phyloP scores from a whole-genome alignment of 1,140 invertebrate genomes.

The Bicyclus anynana region DNA sequence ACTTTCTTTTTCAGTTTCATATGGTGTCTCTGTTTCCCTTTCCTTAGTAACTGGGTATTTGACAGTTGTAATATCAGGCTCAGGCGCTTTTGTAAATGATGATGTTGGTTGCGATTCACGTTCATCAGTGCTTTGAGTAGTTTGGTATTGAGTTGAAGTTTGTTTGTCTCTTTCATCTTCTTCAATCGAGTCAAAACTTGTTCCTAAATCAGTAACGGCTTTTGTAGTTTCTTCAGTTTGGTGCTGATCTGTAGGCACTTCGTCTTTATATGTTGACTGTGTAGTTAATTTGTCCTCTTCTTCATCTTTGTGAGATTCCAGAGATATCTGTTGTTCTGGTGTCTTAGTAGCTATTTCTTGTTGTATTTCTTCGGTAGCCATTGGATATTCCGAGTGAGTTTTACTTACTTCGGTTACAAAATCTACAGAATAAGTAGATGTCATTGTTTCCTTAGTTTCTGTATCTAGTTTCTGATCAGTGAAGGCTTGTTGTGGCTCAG shows the following conservation, averaged over 20 bases:
- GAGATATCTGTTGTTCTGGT: too few species aligned
- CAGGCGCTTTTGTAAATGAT: not conserved
- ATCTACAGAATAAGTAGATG: slow-evolving; percentile 3
- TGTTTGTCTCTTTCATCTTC: not conserved
- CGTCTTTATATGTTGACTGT: not conserved
- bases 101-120: not conserved
- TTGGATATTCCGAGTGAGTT: not conserved
- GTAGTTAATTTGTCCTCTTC: not conserved
- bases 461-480: not conserved
- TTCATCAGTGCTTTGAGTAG: not conserved
- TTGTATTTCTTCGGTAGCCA: slow-evolving; percentile 1
- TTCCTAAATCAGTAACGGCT: not conserved
- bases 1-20: not conserved
- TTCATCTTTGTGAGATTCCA: not conserved
- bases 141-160: not conserved
- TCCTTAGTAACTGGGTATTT: not conserved
- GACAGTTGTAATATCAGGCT: not conserved
- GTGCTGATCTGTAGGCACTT: not conserved
- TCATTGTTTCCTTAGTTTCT: not conserved
- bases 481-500: not conserved
- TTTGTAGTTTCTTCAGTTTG: not conserved
- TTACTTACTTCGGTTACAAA: not conserved
- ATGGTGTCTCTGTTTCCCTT: not conserved
- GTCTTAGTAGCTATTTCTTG: not conserved
- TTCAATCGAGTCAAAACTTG: not conserved